Evolutionary conservation across 1,140 invertebrate genomes (phyloP), one percentile per base, ranked within the genome.

Genomic region (Pteromalus puparum): DNA sequence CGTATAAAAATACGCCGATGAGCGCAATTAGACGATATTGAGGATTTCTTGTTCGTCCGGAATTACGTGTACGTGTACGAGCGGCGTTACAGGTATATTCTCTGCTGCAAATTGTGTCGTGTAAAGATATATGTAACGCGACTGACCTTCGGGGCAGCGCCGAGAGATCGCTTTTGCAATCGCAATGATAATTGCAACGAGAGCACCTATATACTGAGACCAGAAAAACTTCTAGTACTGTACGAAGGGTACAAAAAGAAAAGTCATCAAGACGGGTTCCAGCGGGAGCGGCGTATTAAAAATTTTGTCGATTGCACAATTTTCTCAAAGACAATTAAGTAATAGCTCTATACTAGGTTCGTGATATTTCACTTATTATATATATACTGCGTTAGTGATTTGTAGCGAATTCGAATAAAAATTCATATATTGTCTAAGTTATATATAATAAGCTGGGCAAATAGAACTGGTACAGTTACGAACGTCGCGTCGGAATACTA

Each of bases 131-230:
- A 38, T 18, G 38, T 68, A 78, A 70, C 38, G 34, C n/a, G 7
- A n/a, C 21, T 76, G 34, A 82, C 84, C 84, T 85, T 82, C 84
- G 73, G 21, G 48, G 21, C 38, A 13, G 34, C 6, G 53, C n/a
- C 1, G 38, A 46, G 65, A 10, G 6, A 24, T 30, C 2, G 7
- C 65, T 85, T 82, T 85, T 77, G 74, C 84, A 85, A 85, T 82
- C 21, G 67, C 46, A 72, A 15, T 74, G 65, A 85, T 81, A 85
- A 82, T 85, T 81, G 72, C 79, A 81, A 85, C 73, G 38, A 82
- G 74, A 85, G 68, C 74, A 85, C 74, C 84, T 81, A 70, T 61
- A 72, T n/a, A 13, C 7, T 10, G 28, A 24, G 73, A 74, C 18
- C 21, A 68, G 67, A 76, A 80, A 80, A 84, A 80, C 24, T 70